Evolutionary conservation across 2,888 invertebrate species (phyloP).

Genomic region (Drosophila nr. medialis): DNA sequence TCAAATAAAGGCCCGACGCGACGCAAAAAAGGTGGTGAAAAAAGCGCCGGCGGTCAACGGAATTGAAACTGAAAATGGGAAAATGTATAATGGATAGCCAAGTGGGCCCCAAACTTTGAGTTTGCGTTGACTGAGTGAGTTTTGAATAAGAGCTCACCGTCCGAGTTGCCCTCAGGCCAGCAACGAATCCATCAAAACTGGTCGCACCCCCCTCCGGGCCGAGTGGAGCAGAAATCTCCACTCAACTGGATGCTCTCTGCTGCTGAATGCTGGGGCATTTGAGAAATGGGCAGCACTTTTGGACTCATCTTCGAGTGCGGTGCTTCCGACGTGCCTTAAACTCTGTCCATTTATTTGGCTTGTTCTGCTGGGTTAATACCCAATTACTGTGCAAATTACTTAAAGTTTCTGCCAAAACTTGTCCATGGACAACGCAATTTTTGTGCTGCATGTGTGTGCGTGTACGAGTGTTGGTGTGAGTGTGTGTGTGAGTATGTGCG

Average conservation of each 20-base stretch:
- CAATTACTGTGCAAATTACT: slow-evolving; percentile 84
- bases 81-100: slow-evolving; percentile 48
- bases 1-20: slow-evolving; percentile 71
- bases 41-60: slow-evolving; percentile 41
- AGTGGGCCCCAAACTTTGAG: slow-evolving; percentile 15
- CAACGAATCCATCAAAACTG: slow-evolving; percentile 70
- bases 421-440: slow-evolving; percentile 46
- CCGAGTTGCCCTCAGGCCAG: slow-evolving; percentile 28
- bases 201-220: slow-evolving; percentile 42
- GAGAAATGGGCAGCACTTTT: slow-evolving; percentile 60
- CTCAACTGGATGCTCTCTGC: slow-evolving; percentile 27
- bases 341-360: slow-evolving; percentile 73
- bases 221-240: not conserved
- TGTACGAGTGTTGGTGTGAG: slow-evolving; percentile 13
- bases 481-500: not conserved
- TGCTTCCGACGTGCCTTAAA: slow-evolving; percentile 63
- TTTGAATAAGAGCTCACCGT: slow-evolving; percentile 64
- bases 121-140: slow-evolving; percentile 51
- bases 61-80: slow-evolving; percentile 55
- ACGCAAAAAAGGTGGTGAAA: slow-evolving; percentile 49
- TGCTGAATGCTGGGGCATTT: slow-evolving; percentile 34
- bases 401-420: slow-evolving; percentile 66
- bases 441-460: slow-evolving; percentile 10
- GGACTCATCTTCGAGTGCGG: slow-evolving; percentile 1
- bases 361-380: slow-evolving; percentile 83